Conservation (phyloP, 2,888 invertebrate genomes). For the Crepidodera aurea region DNA sequence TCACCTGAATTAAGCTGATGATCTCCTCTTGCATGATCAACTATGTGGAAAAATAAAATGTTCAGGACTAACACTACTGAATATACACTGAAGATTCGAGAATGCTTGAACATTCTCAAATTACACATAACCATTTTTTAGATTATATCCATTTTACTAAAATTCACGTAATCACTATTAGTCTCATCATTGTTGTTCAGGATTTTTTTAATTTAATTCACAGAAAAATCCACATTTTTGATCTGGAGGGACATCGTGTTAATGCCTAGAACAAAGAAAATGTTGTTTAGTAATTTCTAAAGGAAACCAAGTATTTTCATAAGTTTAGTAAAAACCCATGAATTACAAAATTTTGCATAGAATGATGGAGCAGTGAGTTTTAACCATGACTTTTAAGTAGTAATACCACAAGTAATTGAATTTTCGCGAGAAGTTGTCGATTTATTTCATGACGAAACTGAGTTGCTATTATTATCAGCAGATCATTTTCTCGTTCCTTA, state of each 20-base stretch:
- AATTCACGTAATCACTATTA: not conserved
- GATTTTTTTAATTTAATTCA: not conserved
- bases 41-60: not conserved
- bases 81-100: slow-evolving; percentile 25
- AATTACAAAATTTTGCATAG: no score
- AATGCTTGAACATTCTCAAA: slow-evolving; percentile 32
- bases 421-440: no score
- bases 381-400: no score
- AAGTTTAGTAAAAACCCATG: no score
- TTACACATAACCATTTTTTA: slow-evolving; percentile 22
- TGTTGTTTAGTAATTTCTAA: no score
- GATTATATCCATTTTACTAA: slow-evolving; percentile 27
- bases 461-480: no score
- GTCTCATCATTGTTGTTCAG: not conserved
- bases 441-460: no score
- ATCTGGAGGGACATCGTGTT: not conserved
- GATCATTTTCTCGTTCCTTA: no score
- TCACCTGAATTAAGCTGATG: slow-evolving; percentile 2
- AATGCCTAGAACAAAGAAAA: not conserved
- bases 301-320: no score
- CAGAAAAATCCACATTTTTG: not conserved
- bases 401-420: no score
- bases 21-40: slow-evolving; percentile 3
- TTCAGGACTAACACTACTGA: slow-evolving; percentile 21
- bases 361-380: no score